Evolutionary conservation across 2,888 invertebrate species (phyloP).

Genomic region (Dioctria rufipes): DNA sequence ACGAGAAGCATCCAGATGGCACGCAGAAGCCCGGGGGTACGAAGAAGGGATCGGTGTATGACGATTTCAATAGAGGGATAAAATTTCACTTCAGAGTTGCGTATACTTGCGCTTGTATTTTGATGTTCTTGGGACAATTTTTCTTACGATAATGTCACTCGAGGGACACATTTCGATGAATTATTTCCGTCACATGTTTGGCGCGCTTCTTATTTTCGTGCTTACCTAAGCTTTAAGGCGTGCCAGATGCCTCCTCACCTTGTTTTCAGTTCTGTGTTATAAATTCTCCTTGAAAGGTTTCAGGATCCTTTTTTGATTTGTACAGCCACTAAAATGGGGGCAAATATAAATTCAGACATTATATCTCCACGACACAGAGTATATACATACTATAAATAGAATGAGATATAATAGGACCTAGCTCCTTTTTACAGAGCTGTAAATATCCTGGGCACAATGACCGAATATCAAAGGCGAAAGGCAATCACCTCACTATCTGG

Average conservation of each 20-base stretch:
- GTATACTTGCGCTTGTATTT: conserved; percentile 45
- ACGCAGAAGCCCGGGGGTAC: neutral
- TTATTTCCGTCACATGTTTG: conserved; percentile 65
- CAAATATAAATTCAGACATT: conserved; percentile 37
- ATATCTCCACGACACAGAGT: conserved; percentile 9
- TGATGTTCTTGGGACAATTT: conserved; percentile 59
- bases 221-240: conserved; percentile 59
- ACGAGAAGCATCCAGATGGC: neutral
- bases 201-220: conserved; percentile 50
- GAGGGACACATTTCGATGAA: conserved; percentile 72
- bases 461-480: neutral
- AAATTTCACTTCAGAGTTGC: conserved; percentile 26
- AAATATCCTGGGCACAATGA: conserved; percentile 40
- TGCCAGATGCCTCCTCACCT: conserved; percentile 51
- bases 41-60: neutral
- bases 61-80: neutral
- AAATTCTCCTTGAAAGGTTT: conserved; percentile 42
- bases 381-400: too few relatives aligned
- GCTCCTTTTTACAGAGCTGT: neutral
- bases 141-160: conserved; percentile 70
- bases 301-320: conserved; percentile 50
- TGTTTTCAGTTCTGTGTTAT: neutral
- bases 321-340: conserved; percentile 30
- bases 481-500: conserved; percentile 23
- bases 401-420: neutral